Evolutionary conservation across 2,888 invertebrate genomes (phyloP), one percentile per base, ranked within the genome.

Genomic region (Galerucella pusilla): DNA sequence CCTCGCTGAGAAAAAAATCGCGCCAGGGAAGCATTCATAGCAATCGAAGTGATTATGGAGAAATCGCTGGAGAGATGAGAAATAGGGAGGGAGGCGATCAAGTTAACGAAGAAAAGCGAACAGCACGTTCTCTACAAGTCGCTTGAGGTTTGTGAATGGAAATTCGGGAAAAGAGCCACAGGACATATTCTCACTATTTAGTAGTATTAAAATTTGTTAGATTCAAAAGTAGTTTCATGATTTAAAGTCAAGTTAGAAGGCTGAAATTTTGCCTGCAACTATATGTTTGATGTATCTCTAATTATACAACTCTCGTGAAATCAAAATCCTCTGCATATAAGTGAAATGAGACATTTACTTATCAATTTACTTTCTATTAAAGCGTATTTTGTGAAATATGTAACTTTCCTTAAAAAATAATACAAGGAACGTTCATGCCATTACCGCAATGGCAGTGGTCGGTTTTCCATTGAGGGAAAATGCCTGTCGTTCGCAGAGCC

Each of bases 101-200:
- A 71, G 75, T 75, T 75, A 75, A 71, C 75, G 71, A 75, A 75
- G 75, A 75, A 75, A 68, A 67, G 68, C 52, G 68, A 75, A 75
- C 67, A 60, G 75, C 64, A 75, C 75, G 75, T 75, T 75, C 52
- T 46, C 52, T 16, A 63, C 70, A 71, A 74, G 67, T 63, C 75
- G 75, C 71, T 67, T 66, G 75, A 71, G 75, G 57, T 46, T 71
- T 61, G 49, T 69, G 57, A 57, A 20, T 16, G 2, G 20, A 20
- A 57, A 10, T 9, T 57, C 9, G 3, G n/a, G 14, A 7, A 6
- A 54, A n/a, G 6, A n/a, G 5, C 54, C 2, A 57, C 57, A 57
- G 57, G 10, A 10, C 7, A 20, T 10, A 57, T 16, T 11, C 11
- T 57, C 16, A 16, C 9, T 20, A 20, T 20, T 57, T 57, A 2